Conservation (phyloP, 2,113 vertebrate species). For the Scomber scombrus region DNA sequence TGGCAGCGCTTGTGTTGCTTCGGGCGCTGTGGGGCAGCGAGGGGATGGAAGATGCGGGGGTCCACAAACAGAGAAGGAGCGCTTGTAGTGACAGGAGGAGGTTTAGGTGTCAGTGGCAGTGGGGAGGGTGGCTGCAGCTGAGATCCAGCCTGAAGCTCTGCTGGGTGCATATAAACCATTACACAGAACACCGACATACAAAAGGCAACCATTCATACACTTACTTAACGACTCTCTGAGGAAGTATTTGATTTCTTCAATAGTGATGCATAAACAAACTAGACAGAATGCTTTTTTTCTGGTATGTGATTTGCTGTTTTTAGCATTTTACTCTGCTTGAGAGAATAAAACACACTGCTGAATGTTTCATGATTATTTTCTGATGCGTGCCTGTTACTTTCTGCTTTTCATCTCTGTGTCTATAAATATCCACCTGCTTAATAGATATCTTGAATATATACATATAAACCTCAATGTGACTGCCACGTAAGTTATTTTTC, state of each 20-base stretch:
- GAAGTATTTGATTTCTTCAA: background rate
- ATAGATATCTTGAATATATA: too few species aligned
- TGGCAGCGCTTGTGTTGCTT: slow-evolving; percentile 10
- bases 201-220: background rate
- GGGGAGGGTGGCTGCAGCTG: slow-evolving; percentile 52
- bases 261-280: background rate
- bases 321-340: background rate
- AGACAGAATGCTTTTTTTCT: background rate
- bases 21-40: slow-evolving; percentile 16
- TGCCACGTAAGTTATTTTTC: too few species aligned
- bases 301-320: slow-evolving; percentile 4
- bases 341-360: background rate
- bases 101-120: slow-evolving; percentile 39
- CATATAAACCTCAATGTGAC: too few species aligned
- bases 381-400: too few species aligned
- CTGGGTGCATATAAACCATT: slow-evolving; percentile 3
- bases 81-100: slow-evolving; percentile 51
- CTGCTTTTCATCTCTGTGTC: background rate
- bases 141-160: slow-evolving; percentile 33
- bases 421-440: background rate
- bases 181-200: background rate
- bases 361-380: background rate
- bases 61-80: slow-evolving; percentile 19
- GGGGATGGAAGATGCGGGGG: background rate
- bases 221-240: background rate